Base-by-base conservation (phyloP, 2,888 invertebrate species). In the Imbricaverruca yamaguchii region DNA sequence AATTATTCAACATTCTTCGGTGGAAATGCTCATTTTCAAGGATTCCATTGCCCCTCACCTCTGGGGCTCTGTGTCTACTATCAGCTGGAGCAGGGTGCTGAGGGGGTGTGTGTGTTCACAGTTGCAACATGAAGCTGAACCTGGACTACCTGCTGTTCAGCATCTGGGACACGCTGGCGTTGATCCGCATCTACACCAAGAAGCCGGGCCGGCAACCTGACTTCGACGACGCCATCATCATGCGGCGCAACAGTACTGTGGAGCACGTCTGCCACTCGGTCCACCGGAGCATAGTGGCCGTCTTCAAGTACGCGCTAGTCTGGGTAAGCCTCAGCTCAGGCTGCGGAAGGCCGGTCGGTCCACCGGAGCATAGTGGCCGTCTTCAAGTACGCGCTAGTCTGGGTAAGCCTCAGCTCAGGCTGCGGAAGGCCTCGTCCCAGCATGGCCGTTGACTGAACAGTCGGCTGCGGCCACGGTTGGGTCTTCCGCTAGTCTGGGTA, bases 91-190 rank as follows among this genome's bases (percentile, higher is more conserved):
- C 4, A 39, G 39, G 39, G 39, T 39, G 39, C 39, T 39, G 39
- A 39, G n/a, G n/a, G n/a, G n/a, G 39, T 39, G 39, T 39, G 39
- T 39, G 39, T 39, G 39, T 39, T 39, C 4, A 18, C 82, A 98
- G 98, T 89, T 99, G 99, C 89, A 98, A 99, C 88, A 96, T 99
- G 97, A 96, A 96, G 87, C 89, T 99, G 81, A 99, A 99, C 89
- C 89, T 99, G 87, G 99, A 99, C 88, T 98, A 92, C 87, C 89
- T 99, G 84, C 88, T 98, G 86, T 95, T 96, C 86, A 92, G 91
- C 2, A 89, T 98, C 56, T 99, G 99, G 99, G 96, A 97, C 86
- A 93, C 94, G 85, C 89, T 99, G 83, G 92, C 94, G 25, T 90
- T 99, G 67, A 96, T 99, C 86, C 89, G 98, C 85, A 95, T 99